Base-by-base conservation (phyloP, 2,888 invertebrate species). In the Serrognathus titanus region DNA sequence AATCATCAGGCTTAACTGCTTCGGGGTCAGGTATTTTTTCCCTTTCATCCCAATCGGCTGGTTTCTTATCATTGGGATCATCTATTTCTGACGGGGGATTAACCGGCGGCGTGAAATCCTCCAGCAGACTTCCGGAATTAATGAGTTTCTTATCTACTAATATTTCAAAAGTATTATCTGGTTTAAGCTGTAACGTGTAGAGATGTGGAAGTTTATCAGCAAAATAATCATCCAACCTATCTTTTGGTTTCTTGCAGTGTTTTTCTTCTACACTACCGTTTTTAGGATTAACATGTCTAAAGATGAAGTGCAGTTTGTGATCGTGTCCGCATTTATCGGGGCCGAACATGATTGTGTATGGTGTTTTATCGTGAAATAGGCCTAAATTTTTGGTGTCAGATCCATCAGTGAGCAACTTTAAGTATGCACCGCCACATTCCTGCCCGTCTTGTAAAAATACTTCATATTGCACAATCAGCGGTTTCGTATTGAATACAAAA, bases 341-440 rank as follows among this genome's bases (percentile, higher is more conserved):
- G 0, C 99, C 99, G 80, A 99, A 99, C 99, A 99, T 99, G 71
- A 99, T 94, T 2, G 96, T 93, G 80, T 98, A 99, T 0, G 96
- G 90, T 0, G 97, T 96, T 79, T 95, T 96, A 80, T 99, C 98
- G 76, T 63, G 64, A 80, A 98, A 96, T 71, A 86, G 82, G 63
- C 85, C 87, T 52, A 97, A 81, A 71, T 94, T 88, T 71, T 85
- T 83, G 36, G 84, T 78, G 47, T 85, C 82, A 45, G 84, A 80
- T 54, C 88, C 86, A 24, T 87, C 82, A 9, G 92, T 90, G 12
- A 99, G 80, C 46, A 99, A 83, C 79, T 99, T 99, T 48, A 99
- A 80, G 77, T 99, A 99, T 7, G 97, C 96, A 8, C 99, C 99
- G 46, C 99, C 99, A 78, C 99, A 99, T 77, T 97, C 97, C 79